Base-by-base conservation (phyloP, 2,797 vertebrate species). In the Peromyscus nudipes region DNA sequence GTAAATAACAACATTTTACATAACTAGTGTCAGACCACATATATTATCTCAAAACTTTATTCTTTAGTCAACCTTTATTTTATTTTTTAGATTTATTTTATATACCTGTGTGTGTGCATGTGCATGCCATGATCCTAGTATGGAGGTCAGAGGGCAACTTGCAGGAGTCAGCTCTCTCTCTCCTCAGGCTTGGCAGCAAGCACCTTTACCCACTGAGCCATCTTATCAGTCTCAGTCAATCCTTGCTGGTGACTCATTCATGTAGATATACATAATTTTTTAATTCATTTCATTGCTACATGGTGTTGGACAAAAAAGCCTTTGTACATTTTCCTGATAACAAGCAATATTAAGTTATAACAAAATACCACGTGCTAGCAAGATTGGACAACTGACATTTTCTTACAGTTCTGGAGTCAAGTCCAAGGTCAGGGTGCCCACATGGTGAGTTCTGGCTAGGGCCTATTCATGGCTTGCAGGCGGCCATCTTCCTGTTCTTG, bases 1-100 rank as follows among this genome's bases (percentile, higher is more conserved):
- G 37, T 81, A 81, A 81, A 49, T n/a, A 37, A 34, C n/a, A 64
- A 82, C n/a, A 65, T 87, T 89, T 87, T 90, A 86, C 76, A 37
- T 76, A 89, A 89, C 60, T 77, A 76, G 27, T 65, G 57, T 80
- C 52, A 92, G 76, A 81, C 6, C 64, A 4, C n/a, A 80, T 89
- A 6, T 71, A 89, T 86, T 93, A 37, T 81, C 67, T n/a, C 85
- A 31, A 6, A 92, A 49, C 16, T 86, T 92, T 89, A 57, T 46
- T 91, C 25, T 91, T 82, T 60, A 73, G 17, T 83, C 67, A 96
- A 37, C 27, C n/a, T 55, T 55, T 55, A 34, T 79, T 55, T 80
- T 55, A 55, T 17, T 77, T 46, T 43, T 76, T 76, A 21, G 46
- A 52, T 79, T 77, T 79, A 77, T 49, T 31, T 79, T 77, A n/a